These are phyloP conservation scores for Cossypha polioptera DNA, from an alignment of 2,797 vertebrate species.

Conservation along the genomic window DNA sequence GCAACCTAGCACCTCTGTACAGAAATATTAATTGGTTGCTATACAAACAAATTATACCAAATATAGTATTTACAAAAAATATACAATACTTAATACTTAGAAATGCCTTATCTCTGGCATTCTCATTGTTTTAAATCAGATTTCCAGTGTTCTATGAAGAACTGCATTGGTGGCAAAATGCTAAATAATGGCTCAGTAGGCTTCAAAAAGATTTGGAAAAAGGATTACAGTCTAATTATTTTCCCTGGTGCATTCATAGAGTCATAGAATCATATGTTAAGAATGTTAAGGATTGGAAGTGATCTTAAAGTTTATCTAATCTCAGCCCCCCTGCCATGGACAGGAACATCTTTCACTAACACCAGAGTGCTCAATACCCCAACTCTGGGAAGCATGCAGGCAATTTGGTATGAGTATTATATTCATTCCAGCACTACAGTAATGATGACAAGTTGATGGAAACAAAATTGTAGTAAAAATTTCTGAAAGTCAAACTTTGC, in stretches of 20 bases:
- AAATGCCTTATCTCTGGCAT: neutral
- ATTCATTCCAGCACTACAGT: neutral
- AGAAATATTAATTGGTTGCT: neutral
- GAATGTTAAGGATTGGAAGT: neutral
- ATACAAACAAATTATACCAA: neutral
- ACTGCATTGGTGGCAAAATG: neutral
- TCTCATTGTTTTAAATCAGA: neutral
- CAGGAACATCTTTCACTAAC: neutral
- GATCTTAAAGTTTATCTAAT: neutral
- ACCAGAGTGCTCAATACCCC: neutral
- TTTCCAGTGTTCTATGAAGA: neutral
- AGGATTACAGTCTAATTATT: neutral
- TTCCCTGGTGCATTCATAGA: neutral
- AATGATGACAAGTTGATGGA: neutral
- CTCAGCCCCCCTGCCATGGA: accelerated
- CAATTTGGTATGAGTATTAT: neutral
- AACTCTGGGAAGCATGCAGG: neutral
- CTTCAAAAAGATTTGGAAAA: neutral
- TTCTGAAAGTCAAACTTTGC: neutral
- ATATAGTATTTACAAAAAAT: neutral
- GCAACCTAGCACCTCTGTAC: neutral
- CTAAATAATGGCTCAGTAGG: neutral
- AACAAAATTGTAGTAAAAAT: neutral
- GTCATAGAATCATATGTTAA: neutral
- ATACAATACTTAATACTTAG: neutral